Percentiles rank a stretch among this genome's conserved stretches.
These are phyloP conservation scores for Poecile atricapillus DNA, from an alignment of 2,113 vertebrate species.

Conservation along the genomic window DNA sequence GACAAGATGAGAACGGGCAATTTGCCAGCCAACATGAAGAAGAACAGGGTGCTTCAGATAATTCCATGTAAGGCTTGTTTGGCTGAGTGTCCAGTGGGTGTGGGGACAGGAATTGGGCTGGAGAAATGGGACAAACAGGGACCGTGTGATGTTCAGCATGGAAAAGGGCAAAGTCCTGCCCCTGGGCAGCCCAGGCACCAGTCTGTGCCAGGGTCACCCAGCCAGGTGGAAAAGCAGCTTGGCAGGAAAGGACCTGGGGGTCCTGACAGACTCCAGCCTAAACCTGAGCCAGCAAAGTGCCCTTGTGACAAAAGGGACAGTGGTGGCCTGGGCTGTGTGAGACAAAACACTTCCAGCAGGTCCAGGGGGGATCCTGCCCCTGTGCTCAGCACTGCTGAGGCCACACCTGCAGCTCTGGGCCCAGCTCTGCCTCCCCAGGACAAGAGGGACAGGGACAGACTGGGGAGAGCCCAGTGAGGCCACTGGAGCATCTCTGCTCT, in stretches of 20 bases:
- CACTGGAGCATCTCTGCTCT: background rate
- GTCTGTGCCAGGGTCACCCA: background rate
- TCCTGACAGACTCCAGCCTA: background rate
- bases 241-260: background rate
- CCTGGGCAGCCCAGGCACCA: background rate
- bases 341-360: background rate
- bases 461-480: background rate
- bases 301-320: background rate
- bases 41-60: slow-evolving; percentile 97
- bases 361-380: background rate
- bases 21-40: slow-evolving; percentile 98
- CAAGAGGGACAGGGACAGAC: background rate
- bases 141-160: background rate
- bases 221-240: background rate
- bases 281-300: background rate
- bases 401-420: background rate
- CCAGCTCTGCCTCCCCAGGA: background rate
- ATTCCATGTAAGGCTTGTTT: slow-evolving; percentile 89
- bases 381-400: background rate
- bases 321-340: background rate
- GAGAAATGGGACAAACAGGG: background rate
- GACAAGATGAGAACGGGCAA: slow-evolving; percentile 99
- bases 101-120: background rate
- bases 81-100: fast-evolving
- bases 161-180: background rate